A percentile compares a stretch with the other conserved stretches of the same genome.
Evolutionary conservation across 2,113 vertebrate species (phyloP).

Genomic region (Hucho hucho): DNA sequence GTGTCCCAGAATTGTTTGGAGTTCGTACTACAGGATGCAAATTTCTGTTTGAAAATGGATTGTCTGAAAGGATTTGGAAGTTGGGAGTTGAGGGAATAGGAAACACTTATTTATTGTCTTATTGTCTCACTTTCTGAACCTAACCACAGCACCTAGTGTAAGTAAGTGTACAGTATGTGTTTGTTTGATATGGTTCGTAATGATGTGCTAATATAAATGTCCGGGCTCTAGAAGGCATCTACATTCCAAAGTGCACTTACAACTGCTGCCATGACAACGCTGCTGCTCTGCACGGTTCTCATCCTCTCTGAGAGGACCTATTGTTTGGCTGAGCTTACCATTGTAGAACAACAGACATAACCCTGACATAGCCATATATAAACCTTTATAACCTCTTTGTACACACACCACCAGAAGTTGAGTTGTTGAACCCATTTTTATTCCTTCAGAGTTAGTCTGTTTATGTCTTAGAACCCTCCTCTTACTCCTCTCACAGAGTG

Average conservation of each 20-base stretch:
- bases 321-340: conserved; percentile 60
- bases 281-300: conserved; percentile 75
- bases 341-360: conserved; percentile 18
- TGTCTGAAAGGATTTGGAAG: too few species aligned
- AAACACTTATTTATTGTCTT: too few species aligned
- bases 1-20: too few species aligned
- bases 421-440: too few species aligned
- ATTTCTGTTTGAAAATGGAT: too few species aligned
- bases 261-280: conserved; percentile 81
- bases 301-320: conserved; percentile 67
- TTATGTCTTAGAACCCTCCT: too few species aligned
- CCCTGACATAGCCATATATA: conserved; percentile 16
- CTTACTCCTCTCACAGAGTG: too few species aligned
- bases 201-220: conserved; percentile 5
- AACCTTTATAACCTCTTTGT: background rate
- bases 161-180: background rate
- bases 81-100: too few species aligned
- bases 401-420: too few species aligned
- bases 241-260: conserved; percentile 71
- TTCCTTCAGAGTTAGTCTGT: too few species aligned
- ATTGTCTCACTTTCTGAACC: background rate
- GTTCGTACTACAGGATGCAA: too few species aligned
- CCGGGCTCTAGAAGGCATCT: conserved; percentile 36
- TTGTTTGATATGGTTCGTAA: conserved; percentile 20
- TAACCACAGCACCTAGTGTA: background rate